Conservation (phyloP, 2,888 invertebrate genomes). For the Arge pagana region DNA sequence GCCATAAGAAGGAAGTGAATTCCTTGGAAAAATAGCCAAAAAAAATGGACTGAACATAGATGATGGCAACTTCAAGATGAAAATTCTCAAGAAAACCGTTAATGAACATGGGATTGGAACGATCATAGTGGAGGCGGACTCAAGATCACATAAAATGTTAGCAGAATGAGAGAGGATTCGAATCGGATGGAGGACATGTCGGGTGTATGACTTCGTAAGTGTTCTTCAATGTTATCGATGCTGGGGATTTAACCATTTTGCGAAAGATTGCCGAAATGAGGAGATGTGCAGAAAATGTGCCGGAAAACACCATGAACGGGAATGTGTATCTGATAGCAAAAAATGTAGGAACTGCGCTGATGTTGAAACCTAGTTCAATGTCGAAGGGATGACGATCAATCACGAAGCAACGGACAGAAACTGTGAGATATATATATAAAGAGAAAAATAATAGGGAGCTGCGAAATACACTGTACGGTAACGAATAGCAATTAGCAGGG, state of each 20-base stretch:
- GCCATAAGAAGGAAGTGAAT: no score
- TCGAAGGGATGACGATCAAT: background rate
- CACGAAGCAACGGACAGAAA: background rate
- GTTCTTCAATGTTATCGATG: conserved; percentile 16
- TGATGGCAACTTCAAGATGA: no score
- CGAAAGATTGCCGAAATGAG: background rate
- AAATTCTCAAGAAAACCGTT: no score
- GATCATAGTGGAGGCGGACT: conserved; percentile 3
- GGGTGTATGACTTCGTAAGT: conserved; percentile 2
- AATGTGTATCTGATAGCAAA: no score
- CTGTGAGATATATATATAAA: background rate
- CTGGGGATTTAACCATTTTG: conserved; percentile 7
- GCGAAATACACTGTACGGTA: conserved; percentile 9
- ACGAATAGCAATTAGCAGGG: conserved; percentile 31
- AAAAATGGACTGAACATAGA: no score
- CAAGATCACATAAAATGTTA: background rate
- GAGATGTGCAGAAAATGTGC: background rate
- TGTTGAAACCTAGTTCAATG: background rate
- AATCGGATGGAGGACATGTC: conserved; percentile 7
- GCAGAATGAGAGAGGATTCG: conserved; percentile 1
- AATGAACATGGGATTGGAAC: no score
- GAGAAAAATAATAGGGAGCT: conserved; percentile 1
- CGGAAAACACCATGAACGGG: background rate
- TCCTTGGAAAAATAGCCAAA: no score
- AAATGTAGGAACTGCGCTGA: background rate